Percentiles rank a stretch among this genome's conserved stretches.
phyloP scores from a whole-genome alignment of 2,797 vertebrate genomes.

The Emys orbicularis region DNA sequence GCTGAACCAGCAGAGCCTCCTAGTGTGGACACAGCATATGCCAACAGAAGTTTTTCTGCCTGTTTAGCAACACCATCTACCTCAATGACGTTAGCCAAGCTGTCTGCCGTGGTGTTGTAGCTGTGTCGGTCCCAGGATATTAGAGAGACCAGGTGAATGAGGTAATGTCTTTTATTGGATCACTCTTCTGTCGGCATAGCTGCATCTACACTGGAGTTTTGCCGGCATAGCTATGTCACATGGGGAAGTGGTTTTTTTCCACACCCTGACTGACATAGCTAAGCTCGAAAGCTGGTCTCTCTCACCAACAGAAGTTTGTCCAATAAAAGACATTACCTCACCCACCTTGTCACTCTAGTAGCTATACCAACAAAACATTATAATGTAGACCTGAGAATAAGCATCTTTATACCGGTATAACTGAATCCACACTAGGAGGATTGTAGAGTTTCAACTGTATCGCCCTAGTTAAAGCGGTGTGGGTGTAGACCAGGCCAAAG shows the following conservation, averaged over 20 bases:
- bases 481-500: not conserved
- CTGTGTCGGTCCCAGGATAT: not conserved
- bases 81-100: not conserved
- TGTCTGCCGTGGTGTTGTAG: not conserved
- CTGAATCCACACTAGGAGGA: not conserved
- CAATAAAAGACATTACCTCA: not conserved
- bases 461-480: not conserved
- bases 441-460: not conserved
- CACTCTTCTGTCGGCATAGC: not conserved
- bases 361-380: not conserved
- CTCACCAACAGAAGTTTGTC: not conserved
- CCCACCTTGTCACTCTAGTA: not conserved
- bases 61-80: not conserved
- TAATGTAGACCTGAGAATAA: not conserved
- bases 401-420: not conserved
- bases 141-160: not conserved
- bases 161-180: not conserved
- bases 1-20: not conserved
- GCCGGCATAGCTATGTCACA: not conserved
- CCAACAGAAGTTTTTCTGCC: not conserved
- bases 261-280: not conserved
- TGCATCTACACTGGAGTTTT: not conserved
- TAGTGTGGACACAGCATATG: not conserved
- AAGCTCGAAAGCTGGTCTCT: not conserved
- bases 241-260: not conserved